Conservation (phyloP, 2,113 vertebrate species). For the Lipotes vexillifer region DNA sequence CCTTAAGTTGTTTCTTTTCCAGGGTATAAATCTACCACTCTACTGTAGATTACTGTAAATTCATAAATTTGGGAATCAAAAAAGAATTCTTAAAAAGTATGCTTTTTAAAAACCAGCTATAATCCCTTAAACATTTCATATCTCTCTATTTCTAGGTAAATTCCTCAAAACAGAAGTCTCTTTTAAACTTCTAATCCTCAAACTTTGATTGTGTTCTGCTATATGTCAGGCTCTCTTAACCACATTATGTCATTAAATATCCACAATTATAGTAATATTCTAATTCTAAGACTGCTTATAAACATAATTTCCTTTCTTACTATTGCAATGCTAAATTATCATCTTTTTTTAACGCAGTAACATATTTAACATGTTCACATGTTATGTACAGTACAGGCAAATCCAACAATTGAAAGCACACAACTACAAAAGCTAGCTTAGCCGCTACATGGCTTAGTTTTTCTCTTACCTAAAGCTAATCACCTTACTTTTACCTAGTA, state of each 20-base stretch:
- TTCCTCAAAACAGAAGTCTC: background rate
- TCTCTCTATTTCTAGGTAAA: background rate
- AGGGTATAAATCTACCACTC: background rate
- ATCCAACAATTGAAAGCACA: conserved; percentile 1
- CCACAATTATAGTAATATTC: background rate
- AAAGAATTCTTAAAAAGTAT: background rate
- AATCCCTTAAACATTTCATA: background rate
- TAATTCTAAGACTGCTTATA: background rate
- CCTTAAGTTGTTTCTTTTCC: background rate
- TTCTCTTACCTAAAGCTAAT: background rate
- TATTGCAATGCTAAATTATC: background rate
- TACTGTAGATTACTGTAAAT: background rate
- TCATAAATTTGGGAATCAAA: background rate
- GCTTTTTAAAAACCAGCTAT: background rate
- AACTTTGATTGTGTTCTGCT: background rate
- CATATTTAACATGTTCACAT: background rate
- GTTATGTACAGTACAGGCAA: background rate
- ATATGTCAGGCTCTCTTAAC: background rate
- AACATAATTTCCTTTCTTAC: background rate
- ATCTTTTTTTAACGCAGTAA: background rate
- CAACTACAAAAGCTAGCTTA: background rate
- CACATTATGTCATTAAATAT: background rate
- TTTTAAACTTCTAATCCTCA: conserved; percentile 23
- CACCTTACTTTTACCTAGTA: background rate
- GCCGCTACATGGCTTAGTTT: background rate